Percentiles rank a stretch among this genome's conserved stretches.
phyloP scores from a whole-genome alignment of 2,888 invertebrate genomes.

The Melanophora roralis region DNA sequence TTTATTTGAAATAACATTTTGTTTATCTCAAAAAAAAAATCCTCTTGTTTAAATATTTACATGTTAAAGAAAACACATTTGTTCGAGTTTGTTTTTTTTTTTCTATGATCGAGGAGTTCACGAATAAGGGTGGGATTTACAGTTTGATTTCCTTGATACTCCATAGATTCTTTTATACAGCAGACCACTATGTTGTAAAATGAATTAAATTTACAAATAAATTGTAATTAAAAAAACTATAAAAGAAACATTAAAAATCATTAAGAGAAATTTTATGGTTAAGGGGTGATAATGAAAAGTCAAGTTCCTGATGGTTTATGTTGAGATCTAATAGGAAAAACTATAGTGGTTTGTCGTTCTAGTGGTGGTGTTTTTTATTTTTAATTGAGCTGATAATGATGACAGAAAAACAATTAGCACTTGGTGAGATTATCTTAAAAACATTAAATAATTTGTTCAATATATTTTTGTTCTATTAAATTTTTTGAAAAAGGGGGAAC shows the following conservation, averaged over 20 bases:
- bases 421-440: background rate
- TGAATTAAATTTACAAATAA: slow-evolving; percentile 43
- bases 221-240: slow-evolving; percentile 40
- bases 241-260: slow-evolving; percentile 18
- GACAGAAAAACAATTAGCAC: slow-evolving; percentile 56
- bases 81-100: no score
- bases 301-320: slow-evolving; percentile 1
- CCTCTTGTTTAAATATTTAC: background rate
- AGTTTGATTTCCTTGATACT: slow-evolving; percentile 35
- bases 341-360: background rate
- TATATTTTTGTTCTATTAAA: no score
- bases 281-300: slow-evolving; percentile 49
- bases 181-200: slow-evolving; percentile 36
- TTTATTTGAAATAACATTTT: no score
- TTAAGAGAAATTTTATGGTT: background rate
- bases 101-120: background rate
- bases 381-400: slow-evolving; percentile 23
- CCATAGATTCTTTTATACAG: slow-evolving; percentile 34
- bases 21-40: slow-evolving; percentile 12
- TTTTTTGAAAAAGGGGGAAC: no score
- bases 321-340: background rate
- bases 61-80: background rate
- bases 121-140: slow-evolving; percentile 23
- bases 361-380: slow-evolving; percentile 19
- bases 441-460: no score